phyloP scores from a whole-genome alignment of 2,888 invertebrate genomes.

The Callyntrura sp. region DNA sequence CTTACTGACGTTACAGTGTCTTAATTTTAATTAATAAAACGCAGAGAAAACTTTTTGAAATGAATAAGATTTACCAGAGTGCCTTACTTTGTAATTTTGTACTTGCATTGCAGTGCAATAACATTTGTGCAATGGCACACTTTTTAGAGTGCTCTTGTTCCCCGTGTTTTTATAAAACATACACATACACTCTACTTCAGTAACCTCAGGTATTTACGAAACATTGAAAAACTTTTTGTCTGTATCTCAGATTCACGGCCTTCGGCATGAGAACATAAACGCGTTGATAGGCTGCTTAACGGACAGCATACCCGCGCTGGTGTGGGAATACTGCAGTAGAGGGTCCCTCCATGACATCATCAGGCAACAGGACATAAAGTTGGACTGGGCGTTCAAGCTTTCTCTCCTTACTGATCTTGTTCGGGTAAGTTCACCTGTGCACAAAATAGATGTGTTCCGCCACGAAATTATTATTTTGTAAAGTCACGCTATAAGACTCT shows the following conservation, averaged over 20 bases:
- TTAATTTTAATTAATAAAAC: conserved; percentile 44
- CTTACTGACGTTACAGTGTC: background rate
- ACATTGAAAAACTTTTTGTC: background rate
- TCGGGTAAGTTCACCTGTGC: conserved; percentile 86
- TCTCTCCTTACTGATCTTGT: conserved; percentile 97
- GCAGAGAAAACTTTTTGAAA: too few relatives aligned
- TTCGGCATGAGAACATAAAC: conserved; percentile 96
- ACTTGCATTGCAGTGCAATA: background rate
- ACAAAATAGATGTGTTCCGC: too few relatives aligned
- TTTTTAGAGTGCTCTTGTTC: too few relatives aligned
- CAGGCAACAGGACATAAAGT: conserved; percentile 94
- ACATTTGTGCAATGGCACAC: too few relatives aligned
- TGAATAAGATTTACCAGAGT: too few relatives aligned
- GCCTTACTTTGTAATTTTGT: background rate
- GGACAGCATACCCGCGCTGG: conserved; percentile 92
- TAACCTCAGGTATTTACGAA: too few relatives aligned
- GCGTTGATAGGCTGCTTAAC: conserved; percentile 94
- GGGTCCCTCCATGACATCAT: conserved; percentile 96
- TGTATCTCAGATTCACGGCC: conserved; percentile 90
- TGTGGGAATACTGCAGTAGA: conserved; percentile 94
- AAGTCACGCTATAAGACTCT: too few relatives aligned
- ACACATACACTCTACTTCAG: too few relatives aligned
- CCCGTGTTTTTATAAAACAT: too few relatives aligned
- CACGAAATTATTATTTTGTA: too few relatives aligned
- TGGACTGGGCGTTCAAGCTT: conserved; percentile 98